Conservation (phyloP, 2,888 invertebrate species). For the Agrochola lychnidis region DNA sequence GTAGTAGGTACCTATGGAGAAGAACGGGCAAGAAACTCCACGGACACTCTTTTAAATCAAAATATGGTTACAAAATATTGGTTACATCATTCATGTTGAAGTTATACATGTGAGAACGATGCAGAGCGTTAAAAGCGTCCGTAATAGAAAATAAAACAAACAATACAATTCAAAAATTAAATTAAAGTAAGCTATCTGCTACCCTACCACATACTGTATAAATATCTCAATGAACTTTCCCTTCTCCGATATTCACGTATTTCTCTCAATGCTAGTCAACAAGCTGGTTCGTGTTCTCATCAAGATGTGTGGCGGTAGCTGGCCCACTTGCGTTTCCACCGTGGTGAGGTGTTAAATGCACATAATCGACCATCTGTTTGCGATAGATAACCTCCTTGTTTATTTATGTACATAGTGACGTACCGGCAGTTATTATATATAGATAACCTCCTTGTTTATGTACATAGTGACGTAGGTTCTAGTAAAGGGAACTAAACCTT, state of each 20-base stretch:
- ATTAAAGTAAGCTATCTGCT: too few species aligned
- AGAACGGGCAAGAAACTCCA: too few species aligned
- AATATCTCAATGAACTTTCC: constrained; percentile 27
- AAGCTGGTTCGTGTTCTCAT: constrained; percentile 16
- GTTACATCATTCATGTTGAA: too few species aligned
- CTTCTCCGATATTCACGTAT: background rate
- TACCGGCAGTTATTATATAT: too few species aligned
- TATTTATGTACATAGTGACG: constrained; percentile 38
- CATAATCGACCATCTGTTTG: constrained; percentile 40
- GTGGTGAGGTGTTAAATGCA: constrained; percentile 49
- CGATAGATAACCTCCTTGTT: constrained; percentile 45
- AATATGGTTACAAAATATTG: too few species aligned
- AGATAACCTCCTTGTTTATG: constrained; percentile 48
- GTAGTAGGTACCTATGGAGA: too few species aligned
- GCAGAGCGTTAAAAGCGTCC: too few species aligned
- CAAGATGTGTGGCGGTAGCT: constrained; percentile 23
- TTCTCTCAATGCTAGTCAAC: constrained; percentile 10
- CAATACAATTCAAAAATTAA: too few species aligned
- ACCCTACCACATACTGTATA: background rate
- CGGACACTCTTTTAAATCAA: too few species aligned
- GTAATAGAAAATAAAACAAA: too few species aligned
- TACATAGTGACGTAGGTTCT: constrained; percentile 22
- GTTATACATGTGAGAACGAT: too few species aligned
- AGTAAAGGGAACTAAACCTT: background rate
- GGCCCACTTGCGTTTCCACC: constrained; percentile 36